Evolutionary conservation across 2,797 vertebrate species (phyloP), one percentile per base, ranked within the genome.

Genomic region (Toxotes lorentzi): DNA sequence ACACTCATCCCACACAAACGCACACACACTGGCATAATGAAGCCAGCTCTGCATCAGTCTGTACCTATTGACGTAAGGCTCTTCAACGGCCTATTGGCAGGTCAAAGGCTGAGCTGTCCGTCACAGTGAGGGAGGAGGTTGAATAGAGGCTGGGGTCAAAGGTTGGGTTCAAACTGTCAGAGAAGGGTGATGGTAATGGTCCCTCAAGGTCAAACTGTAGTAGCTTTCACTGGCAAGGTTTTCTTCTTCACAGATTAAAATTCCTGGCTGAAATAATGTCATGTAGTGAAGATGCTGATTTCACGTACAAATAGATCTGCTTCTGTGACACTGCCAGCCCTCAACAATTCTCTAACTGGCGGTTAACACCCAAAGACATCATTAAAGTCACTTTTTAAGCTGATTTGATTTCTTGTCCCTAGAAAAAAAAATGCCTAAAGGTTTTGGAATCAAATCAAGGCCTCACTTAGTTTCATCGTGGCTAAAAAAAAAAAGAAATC

Each of bases 51-150:
- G 35, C 23, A 7, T 75, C 50, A 56, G 53, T 38, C 41, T 72
- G 35, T 47, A 24, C 51, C 53, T 72, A 74, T 73, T 71, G 61
- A 83, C 51, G 4, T 32, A 41, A 38, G 63, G 59, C 62, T 74
- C 30, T 83, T 40, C 54, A 76, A 24, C 19, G 9, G 70, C 40
- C 58, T 64, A 27, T 51, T 54, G 64, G 43, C 51, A 75, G 81
- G 83, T 91, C 86, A 87, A 66, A 85, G 87, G 86, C 11, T 48
- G 4, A 45, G 50, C 57, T 78, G 57, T 78, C 43, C 24, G 2
- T 87, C 75, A 79, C 38, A 65, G 11, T 9, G 30, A 70, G 54
- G 66, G 43, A 73, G 62, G 45, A 65, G 32, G 45, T n/a, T 68
- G 38, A 54, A 27, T 68, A 19, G 60, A 63, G 66, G 21, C 53